phyloP scores from a whole-genome alignment of 2,113 vertebrate species.

The Chamaetylas fuelleborni region DNA sequence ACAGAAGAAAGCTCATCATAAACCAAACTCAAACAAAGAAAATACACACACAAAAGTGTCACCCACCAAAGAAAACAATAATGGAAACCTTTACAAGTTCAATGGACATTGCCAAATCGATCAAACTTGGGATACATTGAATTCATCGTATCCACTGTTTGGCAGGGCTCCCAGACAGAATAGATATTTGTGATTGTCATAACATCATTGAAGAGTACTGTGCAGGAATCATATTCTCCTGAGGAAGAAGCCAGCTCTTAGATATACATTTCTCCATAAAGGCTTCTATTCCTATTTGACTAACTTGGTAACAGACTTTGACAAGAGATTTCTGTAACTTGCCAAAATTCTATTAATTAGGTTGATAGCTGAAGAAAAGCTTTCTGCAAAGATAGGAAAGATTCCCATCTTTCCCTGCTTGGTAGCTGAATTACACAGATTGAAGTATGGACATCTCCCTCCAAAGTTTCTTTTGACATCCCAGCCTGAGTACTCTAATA shows the following conservation, averaged over 20 bases:
- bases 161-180: conserved; percentile 77
- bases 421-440: not conserved
- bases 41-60: fast-evolving
- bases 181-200: conserved; percentile 83
- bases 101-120: conserved; percentile 69
- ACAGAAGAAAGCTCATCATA: not conserved
- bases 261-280: not conserved
- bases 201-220: conserved; percentile 80
- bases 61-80: not conserved
- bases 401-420: not conserved
- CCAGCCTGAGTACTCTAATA: not conserved
- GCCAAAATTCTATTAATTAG: not conserved
- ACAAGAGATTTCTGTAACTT: not conserved
- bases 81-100: conserved; percentile 62
- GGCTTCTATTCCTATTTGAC: not conserved
- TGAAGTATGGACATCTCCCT: not conserved
- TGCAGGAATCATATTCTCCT: conserved; percentile 81
- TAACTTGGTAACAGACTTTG: not conserved
- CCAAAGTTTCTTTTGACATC: not conserved
- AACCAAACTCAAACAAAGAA: not conserved
- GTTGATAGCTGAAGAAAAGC: not conserved
- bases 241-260: not conserved
- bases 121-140: conserved; percentile 80
- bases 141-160: conserved; percentile 80
- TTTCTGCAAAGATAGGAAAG: not conserved